Conservation (phyloP, 2,888 invertebrate species). For the Melikaiella ostensackeni region DNA sequence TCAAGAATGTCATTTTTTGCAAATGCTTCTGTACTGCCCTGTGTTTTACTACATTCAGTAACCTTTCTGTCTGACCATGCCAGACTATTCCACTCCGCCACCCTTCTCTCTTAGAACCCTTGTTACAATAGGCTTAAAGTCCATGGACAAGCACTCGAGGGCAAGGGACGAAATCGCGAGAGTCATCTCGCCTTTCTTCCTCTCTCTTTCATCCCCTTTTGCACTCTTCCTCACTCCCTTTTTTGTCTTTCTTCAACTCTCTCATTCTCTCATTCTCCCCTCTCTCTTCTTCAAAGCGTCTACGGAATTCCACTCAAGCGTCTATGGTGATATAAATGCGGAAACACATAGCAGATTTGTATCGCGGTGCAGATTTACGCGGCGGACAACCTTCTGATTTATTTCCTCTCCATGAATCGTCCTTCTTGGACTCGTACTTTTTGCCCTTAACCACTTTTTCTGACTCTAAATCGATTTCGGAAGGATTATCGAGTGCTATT, state of each 20-base stretch:
- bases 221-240: neutral
- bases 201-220: neutral
- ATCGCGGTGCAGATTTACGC: constrained; percentile 53
- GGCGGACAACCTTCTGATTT: constrained; percentile 47
- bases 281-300: constrained; percentile 20
- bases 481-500: constrained; percentile 6
- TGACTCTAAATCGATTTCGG: constrained; percentile 11
- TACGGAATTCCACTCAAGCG: constrained; percentile 33
- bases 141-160: constrained; percentile 32
- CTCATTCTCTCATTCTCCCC: neutral
- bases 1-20: too few species aligned
- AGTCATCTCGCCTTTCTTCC: constrained; percentile 21
- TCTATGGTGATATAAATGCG: constrained; percentile 37
- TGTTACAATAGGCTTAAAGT: constrained; percentile 38
- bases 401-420: constrained; percentile 41
- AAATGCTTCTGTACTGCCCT: neutral
- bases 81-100: constrained; percentile 56
- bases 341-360: constrained; percentile 48
- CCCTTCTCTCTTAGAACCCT: constrained; percentile 44
- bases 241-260: constrained; percentile 27
- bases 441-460: constrained; percentile 34
- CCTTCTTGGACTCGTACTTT: constrained; percentile 5
- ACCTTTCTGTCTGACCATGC: constrained; percentile 55
- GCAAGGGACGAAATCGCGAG: constrained; percentile 31
- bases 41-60: constrained; percentile 19